Percentiles rank a stretch among this genome's conserved stretches.
phyloP scores from a whole-genome alignment of 2,888 invertebrate genomes.

The Flexamia atlantica region DNA sequence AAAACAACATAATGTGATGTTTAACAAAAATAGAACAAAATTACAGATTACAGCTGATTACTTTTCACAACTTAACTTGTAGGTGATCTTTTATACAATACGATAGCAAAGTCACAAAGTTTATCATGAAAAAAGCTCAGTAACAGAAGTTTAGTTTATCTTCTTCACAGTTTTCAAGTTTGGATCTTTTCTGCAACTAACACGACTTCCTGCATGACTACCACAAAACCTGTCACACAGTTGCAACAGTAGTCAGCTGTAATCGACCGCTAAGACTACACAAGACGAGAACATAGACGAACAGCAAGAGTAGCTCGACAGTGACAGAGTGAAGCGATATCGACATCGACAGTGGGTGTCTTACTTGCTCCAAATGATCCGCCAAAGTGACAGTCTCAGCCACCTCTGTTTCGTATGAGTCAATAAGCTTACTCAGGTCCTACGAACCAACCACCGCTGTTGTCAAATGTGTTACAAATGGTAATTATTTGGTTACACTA shows the following conservation, averaged over 20 bases:
- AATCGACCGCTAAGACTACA: background rate
- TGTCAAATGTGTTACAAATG: background rate
- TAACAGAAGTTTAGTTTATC: no score
- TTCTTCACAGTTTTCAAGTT: no score
- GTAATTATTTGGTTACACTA: background rate
- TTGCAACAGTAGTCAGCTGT: conserved; percentile 56
- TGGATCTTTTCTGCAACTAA: no score
- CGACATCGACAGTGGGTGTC: conserved; percentile 73
- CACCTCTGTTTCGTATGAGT: conserved; percentile 84
- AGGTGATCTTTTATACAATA: no score
- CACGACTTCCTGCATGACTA: no score
- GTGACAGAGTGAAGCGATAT: conserved; percentile 46
- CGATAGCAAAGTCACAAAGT: no score
- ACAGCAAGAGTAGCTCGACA: conserved; percentile 8
- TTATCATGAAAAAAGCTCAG: no score
- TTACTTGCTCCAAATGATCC: conserved; percentile 92
- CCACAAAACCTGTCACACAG: no score
- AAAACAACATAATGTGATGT: background rate
- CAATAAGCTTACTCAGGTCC: conserved; percentile 87
- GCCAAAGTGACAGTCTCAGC: conserved; percentile 85
- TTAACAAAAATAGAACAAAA: background rate
- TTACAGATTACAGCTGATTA: background rate
- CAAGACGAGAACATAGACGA: background rate
- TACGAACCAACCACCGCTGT: conserved; percentile 73
- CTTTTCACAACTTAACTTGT: background rate